Evolutionary conservation across 1,140 invertebrate genomes (phyloP).

Genomic region (Dreissena polymorpha): DNA sequence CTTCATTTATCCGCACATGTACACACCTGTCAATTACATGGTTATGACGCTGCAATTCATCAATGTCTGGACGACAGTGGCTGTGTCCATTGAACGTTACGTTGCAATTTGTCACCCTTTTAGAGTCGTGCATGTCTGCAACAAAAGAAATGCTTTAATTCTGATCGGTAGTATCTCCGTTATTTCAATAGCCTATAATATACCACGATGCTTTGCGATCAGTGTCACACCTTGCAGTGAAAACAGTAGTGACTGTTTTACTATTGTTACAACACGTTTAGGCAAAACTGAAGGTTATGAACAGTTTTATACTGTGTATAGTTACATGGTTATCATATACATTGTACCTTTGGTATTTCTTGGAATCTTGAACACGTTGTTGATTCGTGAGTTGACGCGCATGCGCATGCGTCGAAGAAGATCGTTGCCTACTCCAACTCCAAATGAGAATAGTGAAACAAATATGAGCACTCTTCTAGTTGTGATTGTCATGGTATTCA

Average conservation of each 20-base stretch:
- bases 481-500: constrained; percentile 75
- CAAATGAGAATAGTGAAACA: constrained; percentile 74
- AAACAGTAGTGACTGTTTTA: constrained; percentile 50
- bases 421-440: constrained; percentile 59
- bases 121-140: constrained; percentile 66
- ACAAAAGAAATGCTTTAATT: constrained; percentile 65
- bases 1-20: constrained; percentile 70
- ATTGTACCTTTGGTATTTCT: constrained; percentile 67
- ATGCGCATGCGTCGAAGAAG: constrained; percentile 74
- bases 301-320: constrained; percentile 64
- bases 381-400: constrained; percentile 74
- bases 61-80: constrained; percentile 78
- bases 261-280: constrained; percentile 62
- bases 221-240: constrained; percentile 58
- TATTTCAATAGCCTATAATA: constrained; percentile 73
- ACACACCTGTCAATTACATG: constrained; percentile 68
- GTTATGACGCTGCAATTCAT: constrained; percentile 76
- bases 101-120: constrained; percentile 77
- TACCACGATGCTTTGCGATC: constrained; percentile 72
- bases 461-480: constrained; percentile 73
- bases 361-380: constrained; percentile 63
- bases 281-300: constrained; percentile 65
- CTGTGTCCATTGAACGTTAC: constrained; percentile 75
- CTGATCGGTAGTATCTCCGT: constrained; percentile 62
- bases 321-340: constrained; percentile 72